These are phyloP conservation scores for Gambusia affinis DNA, from an alignment of 2,113 vertebrate genomes.

Conservation along the genomic window DNA sequence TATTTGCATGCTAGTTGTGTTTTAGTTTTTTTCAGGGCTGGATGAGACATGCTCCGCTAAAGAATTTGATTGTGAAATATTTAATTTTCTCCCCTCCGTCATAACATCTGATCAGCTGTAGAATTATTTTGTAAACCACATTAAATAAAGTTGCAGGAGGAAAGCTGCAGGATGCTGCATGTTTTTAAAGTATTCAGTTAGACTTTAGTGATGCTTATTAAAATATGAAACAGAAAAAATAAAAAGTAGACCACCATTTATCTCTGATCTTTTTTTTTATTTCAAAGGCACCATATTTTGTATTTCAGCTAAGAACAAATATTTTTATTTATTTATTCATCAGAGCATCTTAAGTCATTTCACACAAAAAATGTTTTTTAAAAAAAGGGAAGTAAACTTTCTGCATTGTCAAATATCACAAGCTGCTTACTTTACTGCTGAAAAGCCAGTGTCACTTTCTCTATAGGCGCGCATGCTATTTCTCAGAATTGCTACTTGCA, in stretches of 20 bases:
- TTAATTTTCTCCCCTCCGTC: neutral
- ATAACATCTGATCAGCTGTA: constrained; percentile 46
- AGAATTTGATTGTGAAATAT: constrained; percentile 48
- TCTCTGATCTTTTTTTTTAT: neutral
- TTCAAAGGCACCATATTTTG: neutral
- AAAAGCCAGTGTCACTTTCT: constrained; percentile 1
- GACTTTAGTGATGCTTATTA: neutral
- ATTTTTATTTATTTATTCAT: neutral
- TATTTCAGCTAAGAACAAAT: neutral
- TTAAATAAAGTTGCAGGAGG: neutral
- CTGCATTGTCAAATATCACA: neutral
- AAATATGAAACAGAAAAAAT: neutral
- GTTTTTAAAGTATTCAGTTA: constrained; percentile 25
- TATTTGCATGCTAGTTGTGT: constrained; percentile 35
- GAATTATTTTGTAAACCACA: constrained; percentile 17
- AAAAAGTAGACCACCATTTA: constrained; percentile 16
- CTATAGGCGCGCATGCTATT: neutral
- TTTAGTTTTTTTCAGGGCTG: constrained; percentile 1
- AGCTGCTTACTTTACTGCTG: neutral
- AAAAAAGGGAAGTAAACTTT: neutral
- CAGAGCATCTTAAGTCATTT: neutral
- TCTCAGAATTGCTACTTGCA: constrained; percentile 11
- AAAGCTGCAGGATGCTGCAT: constrained; percentile 1
- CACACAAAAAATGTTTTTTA: neutral
- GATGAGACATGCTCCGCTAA: constrained; percentile 31